Percentiles rank a stretch among this genome's conserved stretches.
phyloP scores from a whole-genome alignment of 2,797 vertebrate species.

The Mycteria americana region DNA sequence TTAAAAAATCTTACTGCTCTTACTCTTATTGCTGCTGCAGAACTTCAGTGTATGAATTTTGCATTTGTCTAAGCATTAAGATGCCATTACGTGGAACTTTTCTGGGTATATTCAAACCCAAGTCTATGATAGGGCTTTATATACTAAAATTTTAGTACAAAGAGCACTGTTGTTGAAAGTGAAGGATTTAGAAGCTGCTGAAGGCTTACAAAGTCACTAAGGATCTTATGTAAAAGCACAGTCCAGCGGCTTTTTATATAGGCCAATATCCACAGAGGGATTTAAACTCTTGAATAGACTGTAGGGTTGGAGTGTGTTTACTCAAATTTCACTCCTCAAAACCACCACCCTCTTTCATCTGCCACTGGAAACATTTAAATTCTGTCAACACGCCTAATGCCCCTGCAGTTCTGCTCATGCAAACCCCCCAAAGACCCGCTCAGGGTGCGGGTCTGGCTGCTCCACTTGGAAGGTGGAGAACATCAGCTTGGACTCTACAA shows the following conservation, averaged over 20 bases:
- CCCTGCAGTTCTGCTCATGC: background rate
- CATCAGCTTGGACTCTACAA: background rate
- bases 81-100: background rate
- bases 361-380: background rate
- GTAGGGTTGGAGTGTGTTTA: background rate
- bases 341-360: background rate
- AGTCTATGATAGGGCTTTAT: background rate
- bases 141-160: constrained; percentile 27
- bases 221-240: constrained; percentile 38
- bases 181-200: constrained; percentile 22
- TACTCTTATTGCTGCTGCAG: background rate
- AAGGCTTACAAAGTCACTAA: constrained; percentile 38
- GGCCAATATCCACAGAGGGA: constrained; percentile 50
- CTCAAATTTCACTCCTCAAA: constrained; percentile 35
- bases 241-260: background rate
- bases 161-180: constrained; percentile 32
- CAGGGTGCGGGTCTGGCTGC: background rate
- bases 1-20: constrained; percentile 1
- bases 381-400: background rate
- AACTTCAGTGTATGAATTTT: constrained; percentile 51
- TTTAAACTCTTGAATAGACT: constrained; percentile 8
- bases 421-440: fast-evolving
- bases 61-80: constrained; percentile 36
- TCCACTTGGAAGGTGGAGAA: background rate
- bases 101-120: background rate